These are phyloP conservation scores for Copidosoma aretas DNA, from an alignment of 2,888 invertebrate genomes.

Conservation along the genomic window DNA sequence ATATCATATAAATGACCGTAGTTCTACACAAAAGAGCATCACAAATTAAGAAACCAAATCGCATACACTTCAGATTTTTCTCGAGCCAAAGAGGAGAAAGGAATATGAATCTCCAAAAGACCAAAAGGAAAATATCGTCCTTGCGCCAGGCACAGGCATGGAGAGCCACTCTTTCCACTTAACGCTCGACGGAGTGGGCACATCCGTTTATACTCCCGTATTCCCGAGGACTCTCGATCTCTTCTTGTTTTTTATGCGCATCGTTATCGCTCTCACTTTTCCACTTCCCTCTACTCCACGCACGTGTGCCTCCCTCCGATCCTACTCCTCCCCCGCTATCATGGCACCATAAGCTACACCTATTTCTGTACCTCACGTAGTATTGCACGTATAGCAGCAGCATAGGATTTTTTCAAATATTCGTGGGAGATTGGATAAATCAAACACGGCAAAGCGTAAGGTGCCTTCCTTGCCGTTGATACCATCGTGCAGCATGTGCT, in stretches of 20 bases:
- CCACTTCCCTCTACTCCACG: neutral
- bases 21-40: too few relatives aligned
- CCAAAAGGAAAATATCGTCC: conserved; percentile 17
- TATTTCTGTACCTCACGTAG: too few relatives aligned
- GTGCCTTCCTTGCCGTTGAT: conserved; percentile 18
- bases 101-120: too few relatives aligned
- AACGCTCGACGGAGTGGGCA: neutral
- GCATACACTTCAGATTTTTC: neutral
- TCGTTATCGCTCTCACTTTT: conserved; percentile 24
- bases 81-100: too few relatives aligned
- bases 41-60: neutral
- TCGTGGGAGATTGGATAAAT: conserved; percentile 28
- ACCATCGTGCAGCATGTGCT: neutral
- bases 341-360: too few relatives aligned
- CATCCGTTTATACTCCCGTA: neutral
- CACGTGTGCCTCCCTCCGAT: conserved; percentile 13
- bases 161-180: conserved; percentile 1
- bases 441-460: conserved; percentile 16
- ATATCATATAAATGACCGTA: too few relatives aligned
- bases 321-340: neutral
- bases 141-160: neutral
- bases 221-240: conserved; percentile 23
- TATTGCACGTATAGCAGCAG: neutral
- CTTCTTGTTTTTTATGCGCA: neutral
- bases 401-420: conserved; percentile 6